Conservation (phyloP, 2,888 invertebrate genomes). For the Campaea margaritaria region DNA sequence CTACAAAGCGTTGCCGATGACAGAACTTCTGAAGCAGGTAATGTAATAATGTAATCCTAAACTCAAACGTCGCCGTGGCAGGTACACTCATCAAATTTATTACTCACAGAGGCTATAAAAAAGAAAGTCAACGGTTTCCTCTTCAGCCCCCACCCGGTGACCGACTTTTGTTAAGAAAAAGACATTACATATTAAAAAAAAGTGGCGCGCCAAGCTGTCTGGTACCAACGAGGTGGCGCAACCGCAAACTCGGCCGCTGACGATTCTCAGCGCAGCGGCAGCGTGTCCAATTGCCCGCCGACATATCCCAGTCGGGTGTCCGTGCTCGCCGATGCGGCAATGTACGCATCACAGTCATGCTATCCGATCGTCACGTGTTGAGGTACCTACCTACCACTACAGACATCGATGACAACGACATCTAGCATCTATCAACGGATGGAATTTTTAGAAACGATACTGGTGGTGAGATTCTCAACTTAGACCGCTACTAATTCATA, state of each 20-base stretch:
- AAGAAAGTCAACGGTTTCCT: conserved; percentile 77
- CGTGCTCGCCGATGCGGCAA: conserved; percentile 46
- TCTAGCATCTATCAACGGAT: conserved; percentile 30
- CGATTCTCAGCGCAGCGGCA: conserved; percentile 51
- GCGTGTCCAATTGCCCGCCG: conserved; percentile 49
- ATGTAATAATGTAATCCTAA: conserved; percentile 44
- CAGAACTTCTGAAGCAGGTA: conserved; percentile 12
- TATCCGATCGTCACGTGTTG: conserved; percentile 14
- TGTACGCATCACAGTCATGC: conserved; percentile 47
- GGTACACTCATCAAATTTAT: conserved; percentile 60
- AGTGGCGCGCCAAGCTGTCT: conserved; percentile 84
- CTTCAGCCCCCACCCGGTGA: conserved; percentile 62
- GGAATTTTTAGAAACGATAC: conserved; percentile 18
- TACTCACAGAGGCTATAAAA: conserved; percentile 73
- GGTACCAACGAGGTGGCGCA: conserved; percentile 63
- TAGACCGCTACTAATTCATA: too few species aligned
- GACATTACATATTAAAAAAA: conserved; percentile 63
- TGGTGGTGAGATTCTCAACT: too few species aligned
- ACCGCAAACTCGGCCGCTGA: conserved; percentile 54
- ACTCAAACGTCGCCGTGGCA: conserved; percentile 50
- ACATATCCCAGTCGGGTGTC: conserved; percentile 30
- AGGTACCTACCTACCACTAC: conserved; percentile 5
- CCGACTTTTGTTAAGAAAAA: conserved; percentile 71
- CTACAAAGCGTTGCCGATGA: not conserved
- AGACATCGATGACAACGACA: conserved; percentile 11